Evolutionary conservation across 2,888 invertebrate species (phyloP).

Genomic region (Phengaris arion): DNA sequence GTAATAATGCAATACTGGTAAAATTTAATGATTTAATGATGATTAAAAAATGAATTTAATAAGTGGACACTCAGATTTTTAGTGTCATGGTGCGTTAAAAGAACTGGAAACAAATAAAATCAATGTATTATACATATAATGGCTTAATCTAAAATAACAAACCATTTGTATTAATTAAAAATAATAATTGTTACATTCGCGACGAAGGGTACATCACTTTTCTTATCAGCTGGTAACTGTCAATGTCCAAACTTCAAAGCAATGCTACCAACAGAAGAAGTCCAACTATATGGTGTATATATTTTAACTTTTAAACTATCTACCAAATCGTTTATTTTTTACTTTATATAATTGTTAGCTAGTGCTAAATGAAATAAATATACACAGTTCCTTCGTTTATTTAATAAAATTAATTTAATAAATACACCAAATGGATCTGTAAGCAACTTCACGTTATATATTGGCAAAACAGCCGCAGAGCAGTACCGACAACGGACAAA

Average conservation of each 20-base stretch:
- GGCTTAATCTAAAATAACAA: too few species aligned
- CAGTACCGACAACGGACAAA: constrained; percentile 76
- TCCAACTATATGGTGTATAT: not conserved
- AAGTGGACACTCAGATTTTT: too few species aligned
- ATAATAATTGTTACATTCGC: not conserved
- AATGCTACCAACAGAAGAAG: constrained; percentile 54
- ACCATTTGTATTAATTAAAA: not conserved
- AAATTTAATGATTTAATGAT: too few species aligned
- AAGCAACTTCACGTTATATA: constrained; percentile 62
- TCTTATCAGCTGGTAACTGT: constrained; percentile 72
- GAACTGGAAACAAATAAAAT: too few species aligned
- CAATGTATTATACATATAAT: too few species aligned
- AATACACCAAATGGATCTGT: constrained; percentile 37
- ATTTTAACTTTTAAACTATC: not conserved
- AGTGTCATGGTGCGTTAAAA: too few species aligned
- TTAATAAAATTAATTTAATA: not conserved
- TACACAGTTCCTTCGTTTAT: not conserved
- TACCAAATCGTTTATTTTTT: not conserved
- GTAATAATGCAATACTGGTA: too few species aligned
- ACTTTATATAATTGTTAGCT: not conserved
- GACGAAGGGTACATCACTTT: constrained; percentile 48
- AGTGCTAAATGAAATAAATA: not conserved
- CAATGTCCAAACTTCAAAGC: constrained; percentile 49
- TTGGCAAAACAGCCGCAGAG: constrained; percentile 68
- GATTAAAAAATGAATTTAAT: too few species aligned